Conservation (phyloP, 2,113 vertebrate genomes). For the Coregonus clupeaformis region DNA sequence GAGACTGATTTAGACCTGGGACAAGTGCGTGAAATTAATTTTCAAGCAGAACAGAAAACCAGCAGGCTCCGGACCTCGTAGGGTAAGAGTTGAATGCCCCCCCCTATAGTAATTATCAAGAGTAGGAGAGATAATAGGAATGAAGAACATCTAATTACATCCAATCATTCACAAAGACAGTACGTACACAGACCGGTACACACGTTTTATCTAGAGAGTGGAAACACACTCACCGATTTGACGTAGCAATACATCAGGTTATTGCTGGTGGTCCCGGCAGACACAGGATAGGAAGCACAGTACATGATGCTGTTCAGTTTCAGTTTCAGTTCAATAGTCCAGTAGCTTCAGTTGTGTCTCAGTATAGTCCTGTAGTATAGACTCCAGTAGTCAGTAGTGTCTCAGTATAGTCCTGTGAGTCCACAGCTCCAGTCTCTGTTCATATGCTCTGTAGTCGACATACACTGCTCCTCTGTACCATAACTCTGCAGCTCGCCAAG, state of each 20-base stretch:
- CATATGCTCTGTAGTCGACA: slow-evolving; percentile 55
- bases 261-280: slow-evolving; percentile 82
- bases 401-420: slow-evolving; percentile 57
- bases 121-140: no score
- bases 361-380: no score
- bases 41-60: no score
- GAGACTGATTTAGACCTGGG: no score
- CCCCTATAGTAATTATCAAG: no score
- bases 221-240: slow-evolving; percentile 82
- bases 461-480: slow-evolving; percentile 74
- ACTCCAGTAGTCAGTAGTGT: no score
- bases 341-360: slow-evolving; percentile 1
- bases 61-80: no score
- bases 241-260: slow-evolving; percentile 93
- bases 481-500: slow-evolving; percentile 80
- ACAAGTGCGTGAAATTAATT: no score
- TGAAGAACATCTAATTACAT: no score
- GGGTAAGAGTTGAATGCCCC: no score
- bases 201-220: background rate
- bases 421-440: slow-evolving; percentile 68
- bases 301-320: slow-evolving; percentile 80
- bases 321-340: slow-evolving; percentile 58
- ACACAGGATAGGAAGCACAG: slow-evolving; percentile 85
- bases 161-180: no score
- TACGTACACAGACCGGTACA: no score